Evolutionary conservation across 2,888 invertebrate species (phyloP).

Genomic region (Scaptomyza cyrtandrae): DNA sequence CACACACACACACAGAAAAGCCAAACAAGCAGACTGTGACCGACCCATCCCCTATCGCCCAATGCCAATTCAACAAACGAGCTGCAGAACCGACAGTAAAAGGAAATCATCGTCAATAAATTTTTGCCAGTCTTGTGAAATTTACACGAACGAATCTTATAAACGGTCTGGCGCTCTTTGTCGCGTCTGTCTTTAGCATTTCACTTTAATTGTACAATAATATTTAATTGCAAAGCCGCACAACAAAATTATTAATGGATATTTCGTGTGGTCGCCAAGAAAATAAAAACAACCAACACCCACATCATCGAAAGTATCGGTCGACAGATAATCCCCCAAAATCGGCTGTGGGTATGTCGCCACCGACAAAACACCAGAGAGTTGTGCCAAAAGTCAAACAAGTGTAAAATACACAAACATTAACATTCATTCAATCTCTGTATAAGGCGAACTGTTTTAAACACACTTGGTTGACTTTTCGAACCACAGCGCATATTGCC

Average conservation of each 20-base stretch:
- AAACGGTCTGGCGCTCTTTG: slow-evolving; percentile 54
- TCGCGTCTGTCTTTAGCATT: slow-evolving; percentile 54
- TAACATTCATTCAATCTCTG: slow-evolving; percentile 16
- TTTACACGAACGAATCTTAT: slow-evolving; percentile 43
- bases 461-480: slow-evolving; percentile 35
- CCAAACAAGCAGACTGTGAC: slow-evolving; percentile 5
- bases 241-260: slow-evolving; percentile 59
- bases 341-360: slow-evolving; percentile 55
- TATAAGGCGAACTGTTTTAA: slow-evolving; percentile 44
- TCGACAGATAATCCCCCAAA: slow-evolving; percentile 51
- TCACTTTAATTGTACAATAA: slow-evolving; percentile 71
- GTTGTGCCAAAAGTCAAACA: slow-evolving; percentile 56
- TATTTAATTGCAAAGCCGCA: slow-evolving; percentile 68
- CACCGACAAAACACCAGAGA: slow-evolving; percentile 1
- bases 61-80: background rate
- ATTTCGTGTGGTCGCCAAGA: slow-evolving; percentile 14
- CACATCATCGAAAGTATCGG: slow-evolving; percentile 21
- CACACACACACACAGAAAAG: slow-evolving; percentile 52
- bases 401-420: slow-evolving; percentile 59
- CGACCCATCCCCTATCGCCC: slow-evolving; percentile 11
- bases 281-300: slow-evolving; percentile 31
- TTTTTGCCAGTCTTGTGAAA: slow-evolving; percentile 48
- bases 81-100: slow-evolving; percentile 23
- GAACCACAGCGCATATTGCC: slow-evolving; percentile 36
- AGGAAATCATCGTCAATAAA: slow-evolving; percentile 65